Evolutionary conservation across 1,140 invertebrate genomes (phyloP).

Genomic region (Microplitis mediator): DNA sequence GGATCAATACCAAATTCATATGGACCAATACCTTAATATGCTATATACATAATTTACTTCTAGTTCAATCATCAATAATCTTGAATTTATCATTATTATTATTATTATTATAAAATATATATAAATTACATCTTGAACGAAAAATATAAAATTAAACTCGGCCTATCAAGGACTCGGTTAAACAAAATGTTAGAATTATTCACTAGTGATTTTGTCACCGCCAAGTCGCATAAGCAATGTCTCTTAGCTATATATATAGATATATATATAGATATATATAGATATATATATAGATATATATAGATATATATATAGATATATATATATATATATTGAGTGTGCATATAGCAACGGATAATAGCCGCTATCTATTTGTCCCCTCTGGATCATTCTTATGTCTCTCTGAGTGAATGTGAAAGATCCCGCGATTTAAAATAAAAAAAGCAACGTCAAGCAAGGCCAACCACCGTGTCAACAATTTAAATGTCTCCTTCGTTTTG

Average conservation of each 20-base stretch:
- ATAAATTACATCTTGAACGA: not conserved
- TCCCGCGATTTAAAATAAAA: conserved; percentile 14
- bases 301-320: no score
- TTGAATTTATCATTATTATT: no score
- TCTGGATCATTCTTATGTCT: not conserved
- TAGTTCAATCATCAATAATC: no score
- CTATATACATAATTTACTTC: not conserved
- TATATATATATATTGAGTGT: not conserved
- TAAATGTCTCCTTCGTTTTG: conserved; percentile 11
- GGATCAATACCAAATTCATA: not conserved
- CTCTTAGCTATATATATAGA: not conserved
- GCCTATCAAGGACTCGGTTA: not conserved
- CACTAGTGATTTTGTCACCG: not conserved
- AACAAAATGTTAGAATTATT: conserved; percentile 4
- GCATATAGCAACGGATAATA: not conserved
- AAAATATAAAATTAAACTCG: not conserved
- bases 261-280: no score
- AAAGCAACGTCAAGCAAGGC: conserved; percentile 2
- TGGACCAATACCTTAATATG: not conserved
- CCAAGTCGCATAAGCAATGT: conserved; percentile 4
- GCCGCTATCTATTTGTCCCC: not conserved
- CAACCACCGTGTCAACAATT: conserved; percentile 13
- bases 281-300: no score
- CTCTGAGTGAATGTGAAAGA: conserved; percentile 13
- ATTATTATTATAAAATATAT: no score